These are phyloP conservation scores for Chalcosyrphus nemorum DNA, from an alignment of 2,888 invertebrate genomes.

Conservation along the genomic window DNA sequence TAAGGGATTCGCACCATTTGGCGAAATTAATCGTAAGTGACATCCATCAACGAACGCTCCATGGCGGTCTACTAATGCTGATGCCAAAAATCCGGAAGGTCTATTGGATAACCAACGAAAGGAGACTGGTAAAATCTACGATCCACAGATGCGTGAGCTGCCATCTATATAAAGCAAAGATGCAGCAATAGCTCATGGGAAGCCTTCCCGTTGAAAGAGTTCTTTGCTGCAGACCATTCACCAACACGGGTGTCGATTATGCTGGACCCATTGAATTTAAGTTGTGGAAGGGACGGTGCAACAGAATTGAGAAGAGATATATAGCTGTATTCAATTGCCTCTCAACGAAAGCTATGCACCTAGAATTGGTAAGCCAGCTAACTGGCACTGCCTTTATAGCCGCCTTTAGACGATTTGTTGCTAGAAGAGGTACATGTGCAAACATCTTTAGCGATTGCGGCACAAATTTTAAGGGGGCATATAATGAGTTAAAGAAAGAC, in stretches of 20 bases:
- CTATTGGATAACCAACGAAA: not conserved
- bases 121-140: not conserved
- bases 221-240: not conserved
- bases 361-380: not conserved
- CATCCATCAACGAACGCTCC: not conserved
- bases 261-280: slow-evolving; percentile 4
- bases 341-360: not conserved
- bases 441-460: not conserved
- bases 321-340: not conserved
- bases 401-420: not conserved
- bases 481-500: not conserved
- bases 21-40: not conserved
- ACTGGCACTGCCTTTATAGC: not conserved
- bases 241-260: not conserved
- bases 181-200: not conserved
- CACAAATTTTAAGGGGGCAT: not conserved
- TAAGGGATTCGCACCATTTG: no score
- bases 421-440: not conserved
- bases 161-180: not conserved
- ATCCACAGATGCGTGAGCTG: not conserved
- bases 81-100: not conserved
- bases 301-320: not conserved
- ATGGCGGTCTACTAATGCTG: not conserved
- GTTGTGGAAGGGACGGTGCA: not conserved
- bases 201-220: not conserved